Conservation (phyloP, 2,888 invertebrate genomes). For the Xylophagus ater region DNA sequence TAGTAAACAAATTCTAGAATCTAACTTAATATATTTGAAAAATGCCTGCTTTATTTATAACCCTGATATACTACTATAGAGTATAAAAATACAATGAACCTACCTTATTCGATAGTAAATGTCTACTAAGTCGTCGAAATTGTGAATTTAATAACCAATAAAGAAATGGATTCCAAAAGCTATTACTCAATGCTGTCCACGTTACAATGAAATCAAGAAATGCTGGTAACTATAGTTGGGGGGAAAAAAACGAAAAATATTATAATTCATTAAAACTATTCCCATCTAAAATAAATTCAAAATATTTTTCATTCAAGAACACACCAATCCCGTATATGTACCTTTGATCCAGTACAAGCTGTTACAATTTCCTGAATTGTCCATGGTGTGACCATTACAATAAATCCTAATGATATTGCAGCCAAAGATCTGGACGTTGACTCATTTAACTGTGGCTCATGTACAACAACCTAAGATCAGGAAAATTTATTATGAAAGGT, state of each 20-base stretch:
- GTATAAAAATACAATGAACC: too few relatives aligned
- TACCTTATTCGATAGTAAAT: slow-evolving; percentile 64
- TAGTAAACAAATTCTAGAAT: too few relatives aligned
- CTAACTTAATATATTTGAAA: too few relatives aligned
- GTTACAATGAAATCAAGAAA: slow-evolving; percentile 75
- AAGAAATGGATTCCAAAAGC: slow-evolving; percentile 83
- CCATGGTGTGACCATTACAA: slow-evolving; percentile 84
- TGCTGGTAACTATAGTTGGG: slow-evolving; percentile 63
- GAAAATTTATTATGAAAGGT: too few relatives aligned
- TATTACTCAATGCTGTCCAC: slow-evolving; percentile 77
- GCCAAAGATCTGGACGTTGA: slow-evolving; percentile 82
- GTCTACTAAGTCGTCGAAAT: slow-evolving; percentile 68
- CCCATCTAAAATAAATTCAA: neutral
- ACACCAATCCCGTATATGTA: slow-evolving; percentile 25
- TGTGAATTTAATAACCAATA: slow-evolving; percentile 82
- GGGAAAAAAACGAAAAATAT: slow-evolving; percentile 1
- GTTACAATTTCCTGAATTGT: slow-evolving; percentile 85
- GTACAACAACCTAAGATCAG: slow-evolving; percentile 26
- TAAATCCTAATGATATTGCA: slow-evolving; percentile 82
- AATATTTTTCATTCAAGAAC: neutral
- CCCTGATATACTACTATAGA: too few relatives aligned
- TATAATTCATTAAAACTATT: neutral
- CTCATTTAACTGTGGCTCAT: slow-evolving; percentile 56
- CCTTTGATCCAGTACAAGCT: slow-evolving; percentile 78
- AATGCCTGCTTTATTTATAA: too few relatives aligned